Conservation (phyloP, 2,797 vertebrate genomes). For the Pterois miles region DNA sequence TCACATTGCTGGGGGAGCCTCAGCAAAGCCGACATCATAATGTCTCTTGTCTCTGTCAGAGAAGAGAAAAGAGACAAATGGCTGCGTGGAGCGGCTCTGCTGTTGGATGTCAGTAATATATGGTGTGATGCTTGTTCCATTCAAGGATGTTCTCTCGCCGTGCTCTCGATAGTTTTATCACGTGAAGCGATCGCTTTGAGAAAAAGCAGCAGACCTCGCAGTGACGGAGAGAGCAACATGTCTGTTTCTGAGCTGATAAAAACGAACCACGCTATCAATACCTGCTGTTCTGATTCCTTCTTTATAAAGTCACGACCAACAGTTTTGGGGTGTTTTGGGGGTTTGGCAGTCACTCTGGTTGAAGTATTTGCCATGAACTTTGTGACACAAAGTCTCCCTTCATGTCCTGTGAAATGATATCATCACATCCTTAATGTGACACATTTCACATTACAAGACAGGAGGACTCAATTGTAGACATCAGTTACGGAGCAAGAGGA, state of each 20-base stretch:
- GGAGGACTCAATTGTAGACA: no score
- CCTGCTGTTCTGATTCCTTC: conserved; percentile 8
- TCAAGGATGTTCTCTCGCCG: conserved; percentile 30
- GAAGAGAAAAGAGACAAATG: conserved; percentile 61
- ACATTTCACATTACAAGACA: background rate
- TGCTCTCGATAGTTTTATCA: conserved; percentile 36
- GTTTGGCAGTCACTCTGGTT: background rate
- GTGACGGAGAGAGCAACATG: conserved; percentile 4
- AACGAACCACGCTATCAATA: conserved; percentile 6
- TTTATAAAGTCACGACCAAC: background rate
- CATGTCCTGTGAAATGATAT: background rate
- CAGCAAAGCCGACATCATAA: conserved; percentile 69
- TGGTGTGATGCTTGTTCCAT: conserved; percentile 44
- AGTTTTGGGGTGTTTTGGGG: background rate
- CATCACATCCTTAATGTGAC: background rate
- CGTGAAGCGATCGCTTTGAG: conserved; percentile 9
- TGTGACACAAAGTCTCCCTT: background rate
- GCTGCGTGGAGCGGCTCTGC: conserved; percentile 33
- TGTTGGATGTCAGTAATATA: conserved; percentile 62
- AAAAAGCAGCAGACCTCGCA: conserved; percentile 1
- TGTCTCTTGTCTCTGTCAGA: conserved; percentile 68
- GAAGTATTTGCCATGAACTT: background rate
- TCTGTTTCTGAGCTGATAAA: conserved; percentile 47
- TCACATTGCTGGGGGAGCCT: conserved; percentile 72
- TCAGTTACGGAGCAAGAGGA: background rate